phyloP scores from a whole-genome alignment of 1,140 invertebrate genomes.

The Tachypleus tridentatus region DNA sequence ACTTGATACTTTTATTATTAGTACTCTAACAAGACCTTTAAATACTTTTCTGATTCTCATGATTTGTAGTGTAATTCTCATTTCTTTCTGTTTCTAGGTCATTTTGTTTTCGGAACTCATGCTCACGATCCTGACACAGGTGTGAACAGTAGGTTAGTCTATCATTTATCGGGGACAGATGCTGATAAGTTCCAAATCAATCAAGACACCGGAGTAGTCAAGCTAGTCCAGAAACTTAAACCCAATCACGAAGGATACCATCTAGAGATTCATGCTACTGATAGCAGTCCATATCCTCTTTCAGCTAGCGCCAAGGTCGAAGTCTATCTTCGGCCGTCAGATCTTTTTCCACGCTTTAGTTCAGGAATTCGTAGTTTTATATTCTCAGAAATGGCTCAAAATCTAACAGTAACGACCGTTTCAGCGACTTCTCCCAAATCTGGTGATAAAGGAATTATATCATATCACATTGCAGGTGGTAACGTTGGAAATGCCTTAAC shows the following conservation, averaged over 20 bases:
- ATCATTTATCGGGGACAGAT: slow-evolving; percentile 62
- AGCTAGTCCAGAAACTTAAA: slow-evolving; percentile 40
- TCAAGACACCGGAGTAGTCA: slow-evolving; percentile 64
- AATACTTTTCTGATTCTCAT: too few relatives aligned
- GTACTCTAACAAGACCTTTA: too few relatives aligned
- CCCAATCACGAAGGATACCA: slow-evolving; percentile 41
- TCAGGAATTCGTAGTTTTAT: slow-evolving; percentile 51
- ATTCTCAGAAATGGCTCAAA: slow-evolving; percentile 57
- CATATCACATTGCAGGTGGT: slow-evolving; percentile 76
- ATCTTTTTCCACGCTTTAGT: slow-evolving; percentile 60
- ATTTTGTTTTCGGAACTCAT: slow-evolving; percentile 76
- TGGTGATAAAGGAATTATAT: slow-evolving; percentile 29
- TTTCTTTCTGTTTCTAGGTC: slow-evolving; percentile 30
- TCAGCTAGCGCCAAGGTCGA: slow-evolving; percentile 40
- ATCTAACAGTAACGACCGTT: slow-evolving; percentile 32
- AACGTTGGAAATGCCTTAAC: slow-evolving; percentile 73
- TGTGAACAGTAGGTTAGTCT: slow-evolving; percentile 61
- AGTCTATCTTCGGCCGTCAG: slow-evolving; percentile 52
- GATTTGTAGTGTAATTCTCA: too few relatives aligned
- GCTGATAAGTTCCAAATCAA: slow-evolving; percentile 62
- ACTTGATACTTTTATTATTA: too few relatives aligned
- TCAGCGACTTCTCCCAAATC: slow-evolving; percentile 47
- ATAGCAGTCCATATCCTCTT: slow-evolving; percentile 36
- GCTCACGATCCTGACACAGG: slow-evolving; percentile 67
- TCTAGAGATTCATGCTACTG: slow-evolving; percentile 50